A percentile compares a stretch with the other conserved stretches of the same genome.
These are phyloP conservation scores for Copidosoma floridanum DNA, from an alignment of 1,140 invertebrate genomes.

Conservation along the genomic window DNA sequence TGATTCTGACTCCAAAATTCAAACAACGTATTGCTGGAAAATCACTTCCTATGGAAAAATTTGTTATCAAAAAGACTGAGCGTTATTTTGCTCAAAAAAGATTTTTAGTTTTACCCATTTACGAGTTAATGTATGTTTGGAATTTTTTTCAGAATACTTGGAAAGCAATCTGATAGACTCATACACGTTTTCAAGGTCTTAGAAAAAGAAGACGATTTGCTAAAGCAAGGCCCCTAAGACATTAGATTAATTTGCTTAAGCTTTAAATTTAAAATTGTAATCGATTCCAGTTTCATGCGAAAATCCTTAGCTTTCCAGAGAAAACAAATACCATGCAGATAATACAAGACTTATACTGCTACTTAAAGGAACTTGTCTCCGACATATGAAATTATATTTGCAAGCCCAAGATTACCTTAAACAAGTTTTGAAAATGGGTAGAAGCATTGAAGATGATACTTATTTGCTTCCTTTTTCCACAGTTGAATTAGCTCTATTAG, in stretches of 20 bases:
- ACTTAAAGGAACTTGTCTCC: slow-evolving; percentile 82
- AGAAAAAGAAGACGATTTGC: slow-evolving; percentile 61
- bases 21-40: slow-evolving; percentile 93
- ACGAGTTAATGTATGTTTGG: slow-evolving; percentile 92
- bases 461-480: slow-evolving; percentile 85
- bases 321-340: slow-evolving; percentile 68
- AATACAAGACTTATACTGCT: slow-evolving; percentile 76
- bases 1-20: slow-evolving; percentile 73
- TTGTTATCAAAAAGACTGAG: slow-evolving; percentile 80
- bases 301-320: slow-evolving; percentile 35
- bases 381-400: slow-evolving; percentile 68
- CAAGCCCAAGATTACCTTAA: slow-evolving; percentile 77
- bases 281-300: not conserved
- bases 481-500: slow-evolving; percentile 81
- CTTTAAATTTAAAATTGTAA: not conserved
- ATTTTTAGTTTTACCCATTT: slow-evolving; percentile 73
- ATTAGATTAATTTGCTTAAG: no score
- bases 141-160: slow-evolving; percentile 87
- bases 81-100: slow-evolving; percentile 76
- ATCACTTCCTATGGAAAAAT: slow-evolving; percentile 95
- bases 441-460: slow-evolving; percentile 77
- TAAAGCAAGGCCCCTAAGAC: slow-evolving; percentile 45
- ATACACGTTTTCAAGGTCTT: slow-evolving; percentile 72
- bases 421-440: slow-evolving; percentile 69
- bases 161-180: slow-evolving; percentile 67